Percentiles rank a stretch among this genome's conserved stretches.
Evolutionary conservation across 2,888 invertebrate species (phyloP).

Genomic region (Synanthedon andrenaeformis): DNA sequence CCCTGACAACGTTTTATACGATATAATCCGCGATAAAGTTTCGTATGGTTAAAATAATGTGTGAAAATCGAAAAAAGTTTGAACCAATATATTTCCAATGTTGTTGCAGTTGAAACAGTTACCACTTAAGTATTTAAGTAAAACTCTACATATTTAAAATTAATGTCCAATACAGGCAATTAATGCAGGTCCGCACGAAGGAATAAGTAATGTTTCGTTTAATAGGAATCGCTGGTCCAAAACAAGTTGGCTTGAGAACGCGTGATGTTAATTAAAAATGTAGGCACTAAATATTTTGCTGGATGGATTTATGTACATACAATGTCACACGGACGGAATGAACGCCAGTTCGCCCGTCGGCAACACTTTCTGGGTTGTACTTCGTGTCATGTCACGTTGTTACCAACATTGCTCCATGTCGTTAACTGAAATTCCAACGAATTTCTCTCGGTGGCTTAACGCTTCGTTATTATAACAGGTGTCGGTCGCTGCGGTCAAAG

Average conservation of each 20-base stretch:
- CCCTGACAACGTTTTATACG: no score
- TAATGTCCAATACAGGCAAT: no score
- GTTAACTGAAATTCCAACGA: conserved; percentile 11
- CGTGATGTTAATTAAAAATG: conserved; percentile 1
- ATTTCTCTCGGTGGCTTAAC: conserved; percentile 18
- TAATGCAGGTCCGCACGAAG: no score
- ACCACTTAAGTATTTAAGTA: no score
- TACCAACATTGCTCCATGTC: conserved; percentile 10
- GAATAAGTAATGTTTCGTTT: no score
- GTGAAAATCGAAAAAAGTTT: no score
- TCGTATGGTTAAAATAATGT: no score
- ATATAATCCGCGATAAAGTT: no score
- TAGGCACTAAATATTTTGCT: conserved; percentile 1
- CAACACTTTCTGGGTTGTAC: conserved; percentile 5
- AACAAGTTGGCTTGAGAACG: neutral
- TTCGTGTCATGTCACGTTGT: conserved; percentile 27
- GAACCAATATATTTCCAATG: no score
- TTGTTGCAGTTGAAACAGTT: no score
- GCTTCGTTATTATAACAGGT: neutral
- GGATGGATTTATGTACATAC: conserved; percentile 3
- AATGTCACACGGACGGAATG: neutral
- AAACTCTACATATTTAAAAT: no score
- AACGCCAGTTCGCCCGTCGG: conserved; percentile 1
- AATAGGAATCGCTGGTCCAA: neutral
- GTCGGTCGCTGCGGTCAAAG: neutral